A percentile compares a stretch with the other conserved stretches of the same genome.
These are phyloP conservation scores for Trachemys scripta DNA, from an alignment of 2,113 vertebrate genomes.

Conservation along the genomic window DNA sequence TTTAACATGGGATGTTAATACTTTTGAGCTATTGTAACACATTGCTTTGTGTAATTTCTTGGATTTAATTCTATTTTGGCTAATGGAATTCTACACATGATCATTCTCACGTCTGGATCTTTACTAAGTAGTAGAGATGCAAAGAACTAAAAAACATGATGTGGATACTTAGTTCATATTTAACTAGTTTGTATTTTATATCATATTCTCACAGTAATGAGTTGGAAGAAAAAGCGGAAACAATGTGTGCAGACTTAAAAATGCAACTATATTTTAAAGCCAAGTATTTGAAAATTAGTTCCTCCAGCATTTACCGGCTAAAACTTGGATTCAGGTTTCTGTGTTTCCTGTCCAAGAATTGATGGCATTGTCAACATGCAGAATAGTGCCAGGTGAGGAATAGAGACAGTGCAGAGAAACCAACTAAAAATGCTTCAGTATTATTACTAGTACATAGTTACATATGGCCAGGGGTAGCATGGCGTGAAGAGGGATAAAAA, in stretches of 20 bases:
- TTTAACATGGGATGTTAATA: background rate
- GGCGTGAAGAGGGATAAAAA: background rate
- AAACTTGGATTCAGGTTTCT: background rate
- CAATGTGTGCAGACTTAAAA: background rate
- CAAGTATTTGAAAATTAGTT: conserved; percentile 22
- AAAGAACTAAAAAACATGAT: background rate
- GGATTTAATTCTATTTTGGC: background rate
- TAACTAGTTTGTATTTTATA: background rate
- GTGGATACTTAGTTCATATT: background rate
- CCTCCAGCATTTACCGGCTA: background rate
- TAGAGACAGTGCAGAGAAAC: background rate
- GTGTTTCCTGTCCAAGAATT: background rate
- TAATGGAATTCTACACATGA: background rate
- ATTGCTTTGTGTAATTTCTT: background rate
- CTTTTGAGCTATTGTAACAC: background rate
- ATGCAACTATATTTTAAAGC: conserved; percentile 28
- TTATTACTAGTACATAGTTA: background rate
- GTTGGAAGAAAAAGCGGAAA: background rate
- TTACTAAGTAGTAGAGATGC: background rate
- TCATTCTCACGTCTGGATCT: background rate
- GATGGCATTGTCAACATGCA: background rate
- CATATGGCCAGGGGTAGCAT: background rate
- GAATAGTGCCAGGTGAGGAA: background rate
- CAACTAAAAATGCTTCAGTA: conserved; percentile 15
- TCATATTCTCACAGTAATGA: background rate